These are phyloP conservation scores for Acanthosepion lycidas DNA, from an alignment of 2,888 invertebrate genomes.

Conservation along the genomic window DNA sequence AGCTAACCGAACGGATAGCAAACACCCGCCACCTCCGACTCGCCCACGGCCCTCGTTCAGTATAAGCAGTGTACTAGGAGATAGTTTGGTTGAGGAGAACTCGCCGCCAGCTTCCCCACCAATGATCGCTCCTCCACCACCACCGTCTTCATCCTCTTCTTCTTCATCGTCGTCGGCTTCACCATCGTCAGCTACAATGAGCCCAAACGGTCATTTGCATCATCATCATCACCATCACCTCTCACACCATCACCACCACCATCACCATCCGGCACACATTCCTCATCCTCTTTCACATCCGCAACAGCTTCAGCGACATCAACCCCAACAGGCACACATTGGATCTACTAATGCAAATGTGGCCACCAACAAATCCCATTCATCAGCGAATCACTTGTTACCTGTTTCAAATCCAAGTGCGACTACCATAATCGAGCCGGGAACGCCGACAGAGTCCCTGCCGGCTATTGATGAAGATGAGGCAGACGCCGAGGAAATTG, in stretches of 20 bases:
- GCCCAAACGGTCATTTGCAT: not conserved
- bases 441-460: not conserved
- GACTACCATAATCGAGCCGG: not conserved
- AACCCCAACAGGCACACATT: not conserved
- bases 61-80: conserved; percentile 38
- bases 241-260: conserved; percentile 14
- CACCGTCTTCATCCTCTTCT: not conserved
- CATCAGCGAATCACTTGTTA: not conserved
- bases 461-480: conserved; percentile 6
- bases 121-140: not conserved
- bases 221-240: conserved; percentile 17
- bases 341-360: not conserved
- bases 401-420: not conserved
- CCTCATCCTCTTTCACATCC: not conserved
- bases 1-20: not conserved
- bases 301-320: not conserved
- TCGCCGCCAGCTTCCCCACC: not conserved
- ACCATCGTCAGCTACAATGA: not conserved
- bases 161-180: not conserved
- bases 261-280: not conserved
- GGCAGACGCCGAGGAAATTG: not conserved
- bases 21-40: not conserved
- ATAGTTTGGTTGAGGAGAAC: conserved; percentile 36
- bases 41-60: conserved; percentile 40
- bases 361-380: not conserved